Conservation (phyloP, 2,797 vertebrate species). For the Coendou prehensilis region DNA sequence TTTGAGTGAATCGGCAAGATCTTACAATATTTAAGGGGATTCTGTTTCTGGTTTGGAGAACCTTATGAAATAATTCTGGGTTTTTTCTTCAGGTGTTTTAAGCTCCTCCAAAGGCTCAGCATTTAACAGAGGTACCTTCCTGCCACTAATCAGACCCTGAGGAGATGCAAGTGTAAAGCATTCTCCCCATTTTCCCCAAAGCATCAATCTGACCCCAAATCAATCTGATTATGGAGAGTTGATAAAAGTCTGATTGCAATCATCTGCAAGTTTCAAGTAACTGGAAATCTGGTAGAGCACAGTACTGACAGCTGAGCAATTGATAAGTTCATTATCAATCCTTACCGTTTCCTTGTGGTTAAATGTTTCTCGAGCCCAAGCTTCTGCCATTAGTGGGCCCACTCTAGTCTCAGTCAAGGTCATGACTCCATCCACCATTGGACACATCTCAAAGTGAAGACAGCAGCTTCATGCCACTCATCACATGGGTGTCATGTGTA, state of each 20-base stretch:
- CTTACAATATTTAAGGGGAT: not conserved
- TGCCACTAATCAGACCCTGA: not conserved
- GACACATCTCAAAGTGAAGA: not conserved
- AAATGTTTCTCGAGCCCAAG: not conserved
- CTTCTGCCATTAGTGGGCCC: not conserved
- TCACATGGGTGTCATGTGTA: rapidly evolving
- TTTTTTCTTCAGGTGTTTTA: not conserved
- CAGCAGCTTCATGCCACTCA: not conserved
- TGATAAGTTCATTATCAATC: not conserved
- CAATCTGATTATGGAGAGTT: not conserved
- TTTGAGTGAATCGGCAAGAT: not conserved
- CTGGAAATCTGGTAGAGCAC: not conserved
- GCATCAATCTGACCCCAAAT: not conserved
- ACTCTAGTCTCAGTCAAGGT: not conserved
- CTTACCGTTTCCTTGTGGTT: not conserved
- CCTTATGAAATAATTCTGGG: not conserved
- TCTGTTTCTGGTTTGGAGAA: not conserved
- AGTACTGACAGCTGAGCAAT: not conserved
- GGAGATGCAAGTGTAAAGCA: not conserved
- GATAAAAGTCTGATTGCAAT: not conserved
- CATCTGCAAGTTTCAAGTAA: not conserved
- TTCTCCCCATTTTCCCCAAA: not conserved
- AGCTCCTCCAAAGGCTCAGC: not conserved
- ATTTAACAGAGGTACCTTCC: not conserved
- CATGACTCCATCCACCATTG: not conserved